phyloP scores from a whole-genome alignment of 2,797 vertebrate species.

The Darevskia mixta region DNA sequence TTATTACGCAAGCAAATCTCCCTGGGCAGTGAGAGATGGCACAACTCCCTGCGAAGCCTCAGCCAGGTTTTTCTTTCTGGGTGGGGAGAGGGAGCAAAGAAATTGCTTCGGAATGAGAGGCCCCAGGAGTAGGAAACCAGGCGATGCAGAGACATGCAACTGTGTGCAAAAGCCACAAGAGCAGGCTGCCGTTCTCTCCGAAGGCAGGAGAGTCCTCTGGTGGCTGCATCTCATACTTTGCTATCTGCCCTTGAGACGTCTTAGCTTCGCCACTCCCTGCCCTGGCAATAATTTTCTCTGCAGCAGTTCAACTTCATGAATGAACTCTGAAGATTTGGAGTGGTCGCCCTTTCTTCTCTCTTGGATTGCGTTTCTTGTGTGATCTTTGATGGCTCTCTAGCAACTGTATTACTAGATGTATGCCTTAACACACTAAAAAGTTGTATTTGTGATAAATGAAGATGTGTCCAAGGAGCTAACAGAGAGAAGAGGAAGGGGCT shows the following conservation, averaged over 20 bases:
- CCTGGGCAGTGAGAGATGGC: not conserved
- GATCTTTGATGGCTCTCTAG: no score
- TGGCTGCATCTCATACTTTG: not conserved
- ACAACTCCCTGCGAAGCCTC: fast-evolving
- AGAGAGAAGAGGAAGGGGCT: no score
- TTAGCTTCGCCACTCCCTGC: not conserved
- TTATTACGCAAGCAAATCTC: not conserved
- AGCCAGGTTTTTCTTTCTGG: not conserved
- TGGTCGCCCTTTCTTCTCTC: not conserved
- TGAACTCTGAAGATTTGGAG: not conserved
- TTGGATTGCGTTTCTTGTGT: no score
- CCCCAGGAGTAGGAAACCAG: not conserved
- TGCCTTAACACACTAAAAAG: no score
- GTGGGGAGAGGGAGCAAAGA: not conserved
- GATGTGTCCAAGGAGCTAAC: no score
- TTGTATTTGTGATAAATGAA: no score
- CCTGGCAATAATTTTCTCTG: not conserved
- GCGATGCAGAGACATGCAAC: not conserved
- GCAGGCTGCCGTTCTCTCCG: fast-evolving
- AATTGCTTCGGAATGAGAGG: not conserved
- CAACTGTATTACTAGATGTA: no score
- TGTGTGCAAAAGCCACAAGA: not conserved
- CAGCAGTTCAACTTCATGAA: not conserved
- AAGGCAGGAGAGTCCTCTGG: not conserved
- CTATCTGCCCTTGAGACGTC: no score